Conservation (phyloP, 30 jellyfish, hydroid and myxozoan genomes). For the Phacellophora camtschatica region DNA sequence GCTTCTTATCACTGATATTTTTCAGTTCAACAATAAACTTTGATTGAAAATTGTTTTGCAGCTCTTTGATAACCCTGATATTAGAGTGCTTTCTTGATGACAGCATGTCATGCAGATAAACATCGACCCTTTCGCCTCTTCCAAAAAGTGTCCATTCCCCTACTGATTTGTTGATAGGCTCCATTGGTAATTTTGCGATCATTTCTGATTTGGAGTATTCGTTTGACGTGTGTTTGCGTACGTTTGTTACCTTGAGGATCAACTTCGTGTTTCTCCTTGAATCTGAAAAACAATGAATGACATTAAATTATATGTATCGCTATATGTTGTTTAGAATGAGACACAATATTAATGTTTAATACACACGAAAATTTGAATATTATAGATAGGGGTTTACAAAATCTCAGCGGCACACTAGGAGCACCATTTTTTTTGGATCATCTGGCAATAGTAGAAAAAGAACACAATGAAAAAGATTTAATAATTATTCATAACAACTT, state of each 20-base stretch:
- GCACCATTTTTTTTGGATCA: no score
- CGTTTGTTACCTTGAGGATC: conserved; percentile 18
- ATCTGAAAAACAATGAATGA: not conserved
- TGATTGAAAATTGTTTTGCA: not conserved
- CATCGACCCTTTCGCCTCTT: conserved; percentile 61
- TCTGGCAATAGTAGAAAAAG: no score
- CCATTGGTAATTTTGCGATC: conserved; percentile 21
- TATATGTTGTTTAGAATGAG: no score
- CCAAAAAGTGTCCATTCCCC: conserved; percentile 48
- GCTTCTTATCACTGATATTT: conserved; percentile 36
- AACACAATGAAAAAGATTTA: no score
- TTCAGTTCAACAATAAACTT: conserved; percentile 18
- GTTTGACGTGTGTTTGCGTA: conserved; percentile 24
- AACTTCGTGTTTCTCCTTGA: not conserved
- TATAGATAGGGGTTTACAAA: no score
- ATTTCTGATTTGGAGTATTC: conserved; percentile 12
- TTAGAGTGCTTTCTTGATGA: conserved; percentile 47
- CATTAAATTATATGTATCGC: no score
- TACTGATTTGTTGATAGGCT: not conserved
- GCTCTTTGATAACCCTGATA: not conserved
- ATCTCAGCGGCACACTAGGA: no score
- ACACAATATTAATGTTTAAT: no score
- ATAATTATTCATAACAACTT: no score
- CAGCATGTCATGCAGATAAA: conserved; percentile 40
- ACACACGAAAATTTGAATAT: no score